Base-by-base conservation (phyloP, 1,140 invertebrate species). In the Trypoxylus dichotomus region DNA sequence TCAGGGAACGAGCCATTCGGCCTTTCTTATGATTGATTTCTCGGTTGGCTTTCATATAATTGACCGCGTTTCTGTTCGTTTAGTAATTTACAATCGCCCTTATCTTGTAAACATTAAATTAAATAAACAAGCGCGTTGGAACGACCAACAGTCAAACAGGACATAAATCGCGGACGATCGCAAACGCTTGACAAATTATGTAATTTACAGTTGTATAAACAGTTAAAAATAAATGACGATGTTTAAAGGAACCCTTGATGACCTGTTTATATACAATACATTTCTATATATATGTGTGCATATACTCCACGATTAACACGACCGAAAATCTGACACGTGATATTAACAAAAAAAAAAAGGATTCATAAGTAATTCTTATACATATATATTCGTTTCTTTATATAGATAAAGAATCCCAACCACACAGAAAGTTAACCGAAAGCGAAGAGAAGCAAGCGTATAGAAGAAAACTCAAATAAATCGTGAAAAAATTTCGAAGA, bases 201-300 rank as follows among this genome's bases (percentile, higher is more conserved):
- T 43, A 74, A 74, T 74, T 74, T 41, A 74, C 72, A 74, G 29
- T 41, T 74, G 41, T 41, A 74, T 74, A 41, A 74, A 74, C 72
- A 74, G 72, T 74, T 74, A 74, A 74, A 74, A 74, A 74, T 74
- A 74, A 74, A 74, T 43, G 72, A 74, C 41, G 72, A 74, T 74
- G 41, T 74, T 74, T 74, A 74, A 74, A 41, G 29, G 41, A 74
- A 43, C 32, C 72, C 72, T 37, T 43, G 72, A 74, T 37, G 29
- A 41, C 72, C 41, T 74, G 72, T 74, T 74, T 74, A 68, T 68
- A 68, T 68, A 68, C 60, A 68, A 74, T 24, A 42, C 72, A 41
- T 74, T 41, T n/a, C n/a, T n/a, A 2, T 41, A 29, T 10, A 41
- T n/a, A 32, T 74, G n/a, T 42, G 32, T 74, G 5, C 32, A 37